phyloP scores from a whole-genome alignment of 1,140 invertebrate species.

The Cydia strobilella region DNA sequence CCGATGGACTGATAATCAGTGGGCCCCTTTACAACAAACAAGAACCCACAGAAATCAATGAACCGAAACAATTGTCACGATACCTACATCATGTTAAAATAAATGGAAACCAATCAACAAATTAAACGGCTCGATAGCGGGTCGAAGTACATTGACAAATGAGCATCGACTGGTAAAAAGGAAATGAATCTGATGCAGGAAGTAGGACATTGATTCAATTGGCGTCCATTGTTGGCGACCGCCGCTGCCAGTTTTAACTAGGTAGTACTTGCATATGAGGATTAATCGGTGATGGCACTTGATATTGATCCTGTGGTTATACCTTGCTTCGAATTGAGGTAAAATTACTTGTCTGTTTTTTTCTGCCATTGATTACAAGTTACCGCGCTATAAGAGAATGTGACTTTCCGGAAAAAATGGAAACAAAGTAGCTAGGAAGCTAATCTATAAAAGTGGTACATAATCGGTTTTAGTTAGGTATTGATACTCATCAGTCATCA shows the following conservation, averaged over 20 bases:
- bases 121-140: constrained; percentile 29
- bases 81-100: constrained; percentile 7
- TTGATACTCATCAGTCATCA: too few relatives aligned
- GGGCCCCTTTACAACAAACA: not conserved
- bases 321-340: constrained; percentile 3
- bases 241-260: constrained; percentile 20
- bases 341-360: too few relatives aligned
- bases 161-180: constrained; percentile 32
- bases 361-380: too few relatives aligned
- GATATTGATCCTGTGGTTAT: not conserved
- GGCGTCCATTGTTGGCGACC: constrained; percentile 18
- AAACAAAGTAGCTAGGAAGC: too few relatives aligned
- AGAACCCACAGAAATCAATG: not conserved
- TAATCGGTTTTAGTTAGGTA: too few relatives aligned
- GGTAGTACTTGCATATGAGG: constrained; percentile 20
- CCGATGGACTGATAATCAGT: too few relatives aligned
- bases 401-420: too few relatives aligned
- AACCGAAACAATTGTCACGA: not conserved
- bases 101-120: constrained; percentile 31
- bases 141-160: constrained; percentile 28
- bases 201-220: constrained; percentile 32
- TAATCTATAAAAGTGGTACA: too few relatives aligned
- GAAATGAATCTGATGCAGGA: constrained; percentile 32
- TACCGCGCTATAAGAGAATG: too few relatives aligned
- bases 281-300: constrained; percentile 20